These are phyloP conservation scores for Microctonus brassicae DNA, from an alignment of 2,888 invertebrate species.

Conservation along the genomic window DNA sequence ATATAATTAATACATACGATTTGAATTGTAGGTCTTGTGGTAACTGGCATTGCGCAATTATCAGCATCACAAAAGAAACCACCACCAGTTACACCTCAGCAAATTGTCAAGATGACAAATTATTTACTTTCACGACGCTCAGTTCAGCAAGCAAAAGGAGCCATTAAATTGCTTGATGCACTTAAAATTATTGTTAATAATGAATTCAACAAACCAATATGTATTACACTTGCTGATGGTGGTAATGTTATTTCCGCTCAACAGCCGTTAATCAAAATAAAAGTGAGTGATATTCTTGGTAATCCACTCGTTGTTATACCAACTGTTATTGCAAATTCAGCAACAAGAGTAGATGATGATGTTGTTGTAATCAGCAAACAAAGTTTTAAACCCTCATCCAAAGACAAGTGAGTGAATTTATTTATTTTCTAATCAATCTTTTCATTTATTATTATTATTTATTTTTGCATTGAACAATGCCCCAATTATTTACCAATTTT, in stretches of 20 bases:
- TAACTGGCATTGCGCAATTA: slow-evolving; percentile 76
- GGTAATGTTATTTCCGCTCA: slow-evolving; percentile 80
- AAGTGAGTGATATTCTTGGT: slow-evolving; percentile 83
- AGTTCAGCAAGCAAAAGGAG: slow-evolving; percentile 88
- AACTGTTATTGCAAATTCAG: slow-evolving; percentile 82
- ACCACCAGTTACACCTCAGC: slow-evolving; percentile 80
- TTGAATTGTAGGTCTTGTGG: slow-evolving; percentile 71
- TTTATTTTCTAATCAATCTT: slow-evolving; percentile 3
- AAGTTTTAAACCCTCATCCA: slow-evolving; percentile 67
- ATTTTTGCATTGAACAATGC: slow-evolving; percentile 20
- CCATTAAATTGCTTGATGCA: slow-evolving; percentile 84
- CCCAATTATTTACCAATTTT: slow-evolving; percentile 64
- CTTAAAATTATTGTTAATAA: slow-evolving; percentile 79
- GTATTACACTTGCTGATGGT: slow-evolving; percentile 83
- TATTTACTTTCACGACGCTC: slow-evolving; percentile 92
- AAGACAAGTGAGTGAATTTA: slow-evolving; percentile 64
- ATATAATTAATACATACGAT: neutral
- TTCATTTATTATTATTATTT: slow-evolving; percentile 1
- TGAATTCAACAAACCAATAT: slow-evolving; percentile 81
- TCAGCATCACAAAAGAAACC: slow-evolving; percentile 76
- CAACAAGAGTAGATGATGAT: slow-evolving; percentile 80
- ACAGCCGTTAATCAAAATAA: slow-evolving; percentile 80
- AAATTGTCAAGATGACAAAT: slow-evolving; percentile 89
- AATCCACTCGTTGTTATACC: slow-evolving; percentile 76
- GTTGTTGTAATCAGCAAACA: slow-evolving; percentile 80